Evolutionary conservation across 2,888 invertebrate genomes (phyloP).

Genomic region (Eilema griseolum): DNA sequence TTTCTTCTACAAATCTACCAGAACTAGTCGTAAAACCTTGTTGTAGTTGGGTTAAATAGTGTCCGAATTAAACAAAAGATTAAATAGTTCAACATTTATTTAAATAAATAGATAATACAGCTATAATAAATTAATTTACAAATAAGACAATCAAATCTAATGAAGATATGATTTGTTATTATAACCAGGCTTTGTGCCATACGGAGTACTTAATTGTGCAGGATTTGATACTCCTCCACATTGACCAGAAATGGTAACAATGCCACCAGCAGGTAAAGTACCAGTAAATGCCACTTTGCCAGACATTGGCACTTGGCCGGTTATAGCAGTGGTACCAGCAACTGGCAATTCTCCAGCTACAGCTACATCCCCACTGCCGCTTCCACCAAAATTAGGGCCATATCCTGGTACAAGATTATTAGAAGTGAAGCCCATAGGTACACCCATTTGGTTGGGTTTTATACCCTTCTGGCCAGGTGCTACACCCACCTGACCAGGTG

Average conservation of each 20-base stretch:
- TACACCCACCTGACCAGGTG: background rate
- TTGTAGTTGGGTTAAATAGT: background rate
- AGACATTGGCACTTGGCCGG: conserved; percentile 41
- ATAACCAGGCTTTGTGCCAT: conserved; percentile 13
- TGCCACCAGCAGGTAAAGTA: conserved; percentile 38
- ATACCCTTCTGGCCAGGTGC: background rate
- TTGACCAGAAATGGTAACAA: conserved; percentile 43
- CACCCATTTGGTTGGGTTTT: background rate
- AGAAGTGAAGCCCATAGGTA: background rate
- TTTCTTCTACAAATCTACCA: no score
- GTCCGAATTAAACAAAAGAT: background rate
- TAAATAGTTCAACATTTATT: background rate
- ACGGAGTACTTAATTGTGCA: conserved; percentile 7
- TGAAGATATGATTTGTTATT: conserved; percentile 31
- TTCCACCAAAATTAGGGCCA: conserved; percentile 32
- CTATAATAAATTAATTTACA: conserved; percentile 14
- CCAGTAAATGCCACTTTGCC: conserved; percentile 46
- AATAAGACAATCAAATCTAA: conserved; percentile 22
- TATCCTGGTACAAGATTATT: background rate
- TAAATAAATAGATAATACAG: conserved; percentile 19
- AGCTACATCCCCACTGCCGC: conserved; percentile 49
- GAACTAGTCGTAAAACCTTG: no score
- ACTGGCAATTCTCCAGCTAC: conserved; percentile 58
- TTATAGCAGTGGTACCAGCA: conserved; percentile 48
- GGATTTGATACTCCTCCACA: conserved; percentile 31